phyloP scores from a whole-genome alignment of 1,140 invertebrate genomes.

The Limonius californicus region DNA sequence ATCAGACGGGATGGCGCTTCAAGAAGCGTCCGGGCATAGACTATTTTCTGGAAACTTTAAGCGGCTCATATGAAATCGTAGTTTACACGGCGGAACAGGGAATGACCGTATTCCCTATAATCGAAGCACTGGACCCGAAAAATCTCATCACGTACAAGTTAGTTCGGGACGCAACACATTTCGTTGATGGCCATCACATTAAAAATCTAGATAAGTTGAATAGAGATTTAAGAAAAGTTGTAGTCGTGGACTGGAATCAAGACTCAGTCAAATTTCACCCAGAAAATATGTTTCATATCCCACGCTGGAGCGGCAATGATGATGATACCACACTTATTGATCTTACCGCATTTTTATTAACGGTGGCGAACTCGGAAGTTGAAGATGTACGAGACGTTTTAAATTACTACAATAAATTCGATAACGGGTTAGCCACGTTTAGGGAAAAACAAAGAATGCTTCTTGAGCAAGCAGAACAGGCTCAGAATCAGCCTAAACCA shows the following conservation, averaged over 20 bases:
- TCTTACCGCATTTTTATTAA: constrained; percentile 69
- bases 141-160: constrained; percentile 84
- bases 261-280: constrained; percentile 82
- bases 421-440: constrained; percentile 90
- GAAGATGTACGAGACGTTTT: constrained; percentile 92
- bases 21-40: constrained; percentile 96
- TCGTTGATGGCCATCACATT: constrained; percentile 90
- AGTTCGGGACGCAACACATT: constrained; percentile 94
- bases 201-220: constrained; percentile 95
- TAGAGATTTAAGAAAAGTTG: constrained; percentile 84
- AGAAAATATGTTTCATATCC: constrained; percentile 80
- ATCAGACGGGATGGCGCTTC: constrained; percentile 74
- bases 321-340: constrained; percentile 85
- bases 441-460: constrained; percentile 80
- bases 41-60: constrained; percentile 87
- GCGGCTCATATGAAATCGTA: constrained; percentile 91
- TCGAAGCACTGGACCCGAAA: constrained; percentile 91
- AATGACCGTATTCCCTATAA: constrained; percentile 81
- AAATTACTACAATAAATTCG: constrained; percentile 89
- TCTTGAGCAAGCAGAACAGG: constrained; percentile 61
- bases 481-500: constrained; percentile 44
- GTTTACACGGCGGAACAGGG: constrained; percentile 93
- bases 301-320: constrained; percentile 90
- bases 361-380: constrained; percentile 80
- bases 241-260: constrained; percentile 91